phyloP scores from a whole-genome alignment of 2,797 vertebrate species.

The Okamejei kenojei region DNA sequence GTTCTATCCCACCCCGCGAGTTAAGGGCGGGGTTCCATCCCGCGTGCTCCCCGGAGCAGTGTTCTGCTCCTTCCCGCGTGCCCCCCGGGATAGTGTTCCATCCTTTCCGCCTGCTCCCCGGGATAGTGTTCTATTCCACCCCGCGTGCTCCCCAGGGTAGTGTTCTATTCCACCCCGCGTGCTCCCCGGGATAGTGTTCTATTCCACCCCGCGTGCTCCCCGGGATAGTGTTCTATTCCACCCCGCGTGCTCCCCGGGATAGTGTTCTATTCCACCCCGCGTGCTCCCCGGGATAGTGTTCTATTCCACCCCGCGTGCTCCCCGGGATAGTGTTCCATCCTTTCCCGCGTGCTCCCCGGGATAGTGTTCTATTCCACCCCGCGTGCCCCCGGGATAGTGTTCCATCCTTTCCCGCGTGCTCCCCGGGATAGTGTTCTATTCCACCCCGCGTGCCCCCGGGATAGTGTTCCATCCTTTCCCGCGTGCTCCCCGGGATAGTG shows the following conservation, averaged over 20 bases:
- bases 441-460: neutral
- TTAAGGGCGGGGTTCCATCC: neutral
- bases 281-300: neutral
- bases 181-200: neutral
- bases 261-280: neutral
- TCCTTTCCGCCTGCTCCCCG: neutral
- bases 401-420: neutral
- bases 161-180: no score
- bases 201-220: neutral
- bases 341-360: no score
- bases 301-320: no score
- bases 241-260: neutral
- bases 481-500: neutral
- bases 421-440: neutral
- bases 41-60: neutral
- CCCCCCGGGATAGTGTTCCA: neutral
- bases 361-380: no score
- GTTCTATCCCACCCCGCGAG: neutral
- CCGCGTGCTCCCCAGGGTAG: neutral
- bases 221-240: neutral
- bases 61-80: neutral
- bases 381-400: neutral
- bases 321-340: neutral
- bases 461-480: neutral
- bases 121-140: neutral